phyloP scores from a whole-genome alignment of 2,888 invertebrate genomes.

The Drosophila mulleri region DNA sequence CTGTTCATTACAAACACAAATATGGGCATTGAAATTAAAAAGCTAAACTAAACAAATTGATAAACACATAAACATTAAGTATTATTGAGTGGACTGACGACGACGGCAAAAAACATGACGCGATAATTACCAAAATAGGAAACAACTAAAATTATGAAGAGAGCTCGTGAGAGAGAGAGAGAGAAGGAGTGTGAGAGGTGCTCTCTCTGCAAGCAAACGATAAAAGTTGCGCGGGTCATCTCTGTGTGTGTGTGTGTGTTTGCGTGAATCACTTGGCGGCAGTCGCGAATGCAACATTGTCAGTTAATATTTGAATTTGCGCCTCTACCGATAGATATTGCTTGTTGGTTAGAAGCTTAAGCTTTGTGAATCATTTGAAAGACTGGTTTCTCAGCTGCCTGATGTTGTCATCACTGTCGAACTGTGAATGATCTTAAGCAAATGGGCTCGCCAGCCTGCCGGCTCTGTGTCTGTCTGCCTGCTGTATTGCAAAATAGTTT shows the following conservation, averaged over 20 bases:
- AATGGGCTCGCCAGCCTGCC: constrained; percentile 23
- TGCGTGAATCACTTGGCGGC: constrained; percentile 46
- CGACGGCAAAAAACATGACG: constrained; percentile 55
- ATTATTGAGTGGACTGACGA: constrained; percentile 24
- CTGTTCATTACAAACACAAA: constrained; percentile 53
- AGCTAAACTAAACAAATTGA: constrained; percentile 49
- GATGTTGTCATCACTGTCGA: constrained; percentile 50
- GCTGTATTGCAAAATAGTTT: constrained; percentile 45
- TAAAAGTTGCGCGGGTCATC: constrained; percentile 44
- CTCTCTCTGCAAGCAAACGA: constrained; percentile 18
- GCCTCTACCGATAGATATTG: constrained; percentile 12
- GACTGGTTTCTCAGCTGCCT: constrained; percentile 44
- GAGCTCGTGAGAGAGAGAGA: constrained; percentile 18
- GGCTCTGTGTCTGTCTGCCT: not conserved
- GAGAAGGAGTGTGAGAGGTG: not conserved
- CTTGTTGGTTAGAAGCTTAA: constrained; percentile 37
- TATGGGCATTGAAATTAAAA: constrained; percentile 37
- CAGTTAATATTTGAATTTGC: constrained; percentile 48
- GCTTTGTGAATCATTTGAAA: constrained; percentile 45
- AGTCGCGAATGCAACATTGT: constrained; percentile 40
- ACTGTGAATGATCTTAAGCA: constrained; percentile 53
- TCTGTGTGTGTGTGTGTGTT: not conserved
- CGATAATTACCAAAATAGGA: constrained; percentile 73
- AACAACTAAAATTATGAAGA: constrained; percentile 24
- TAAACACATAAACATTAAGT: constrained; percentile 55